A percentile compares a stretch with the other conserved stretches of the same genome.
Conservation (phyloP, 2,888 invertebrate genomes). For the Neria commutata region DNA sequence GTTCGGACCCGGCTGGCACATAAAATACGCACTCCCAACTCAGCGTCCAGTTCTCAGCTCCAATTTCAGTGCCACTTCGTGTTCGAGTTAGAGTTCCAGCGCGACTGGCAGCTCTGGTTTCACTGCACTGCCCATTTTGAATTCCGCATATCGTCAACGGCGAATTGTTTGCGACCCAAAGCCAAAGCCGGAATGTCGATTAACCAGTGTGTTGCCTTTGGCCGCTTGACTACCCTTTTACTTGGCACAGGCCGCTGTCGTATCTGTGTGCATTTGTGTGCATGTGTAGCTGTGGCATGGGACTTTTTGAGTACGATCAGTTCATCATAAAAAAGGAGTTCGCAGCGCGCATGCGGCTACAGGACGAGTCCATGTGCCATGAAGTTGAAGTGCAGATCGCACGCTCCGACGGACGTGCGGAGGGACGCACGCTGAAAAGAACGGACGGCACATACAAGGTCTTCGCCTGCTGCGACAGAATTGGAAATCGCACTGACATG, state of each 20-base stretch:
- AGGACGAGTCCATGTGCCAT: no score
- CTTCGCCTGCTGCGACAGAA: constrained; percentile 13
- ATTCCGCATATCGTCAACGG: no score
- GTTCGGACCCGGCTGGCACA: neutral
- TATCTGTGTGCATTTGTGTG: neutral
- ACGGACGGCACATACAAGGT: no score
- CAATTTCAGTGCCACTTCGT: constrained; percentile 1
- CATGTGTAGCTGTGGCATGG: neutral
- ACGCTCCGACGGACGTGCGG: no score
- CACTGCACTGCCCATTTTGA: neutral
- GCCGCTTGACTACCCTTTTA: neutral
- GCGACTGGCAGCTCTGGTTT: no score
- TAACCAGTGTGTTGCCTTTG: neutral
- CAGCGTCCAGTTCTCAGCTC: neutral
- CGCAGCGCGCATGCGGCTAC: no score
- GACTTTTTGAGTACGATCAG: no score
- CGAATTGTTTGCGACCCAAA: no score
- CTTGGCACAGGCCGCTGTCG: neutral
- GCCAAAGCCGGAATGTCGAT: constrained; percentile 4
- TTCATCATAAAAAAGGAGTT: no score
- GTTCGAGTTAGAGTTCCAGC: no score
- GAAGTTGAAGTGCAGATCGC: no score
- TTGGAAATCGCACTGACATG: constrained; percentile 25
- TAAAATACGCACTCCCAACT: neutral
- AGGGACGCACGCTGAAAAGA: no score